Percentiles rank a stretch among this genome's conserved stretches.
These are phyloP conservation scores for Apteryx owenii DNA, from an alignment of 2,113 vertebrate genomes.

Conservation along the genomic window DNA sequence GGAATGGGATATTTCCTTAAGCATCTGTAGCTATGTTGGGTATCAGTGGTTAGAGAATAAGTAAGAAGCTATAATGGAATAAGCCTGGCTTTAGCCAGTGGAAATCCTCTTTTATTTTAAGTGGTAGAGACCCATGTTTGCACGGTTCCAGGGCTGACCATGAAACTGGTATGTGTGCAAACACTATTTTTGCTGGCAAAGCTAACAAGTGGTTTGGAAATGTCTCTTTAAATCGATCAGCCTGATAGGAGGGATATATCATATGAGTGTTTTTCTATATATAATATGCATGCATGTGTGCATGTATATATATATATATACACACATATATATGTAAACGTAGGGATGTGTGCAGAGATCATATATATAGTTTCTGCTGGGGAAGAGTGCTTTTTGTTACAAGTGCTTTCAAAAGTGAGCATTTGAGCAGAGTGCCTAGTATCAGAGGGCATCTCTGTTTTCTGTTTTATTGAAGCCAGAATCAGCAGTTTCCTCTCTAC, in stretches of 20 bases:
- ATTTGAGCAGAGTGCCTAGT: neutral
- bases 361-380: neutral
- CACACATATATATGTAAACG: neutral
- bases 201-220: neutral
- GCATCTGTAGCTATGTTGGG: neutral
- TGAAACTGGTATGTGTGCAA: neutral
- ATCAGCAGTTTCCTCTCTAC: neutral
- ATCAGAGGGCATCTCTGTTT: neutral
- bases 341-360: neutral
- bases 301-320: neutral
- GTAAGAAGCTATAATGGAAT: neutral
- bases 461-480: neutral
- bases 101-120: neutral
- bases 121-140: neutral
- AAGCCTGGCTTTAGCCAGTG: neutral
- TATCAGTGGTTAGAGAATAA: neutral
- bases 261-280: neutral
- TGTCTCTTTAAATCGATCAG: neutral
- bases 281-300: neutral
- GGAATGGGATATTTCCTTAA: neutral
- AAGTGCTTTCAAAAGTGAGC: neutral
- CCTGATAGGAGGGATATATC: neutral
- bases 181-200: neutral
- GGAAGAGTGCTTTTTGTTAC: neutral
- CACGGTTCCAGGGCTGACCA: neutral